Evolutionary conservation across 2,888 invertebrate species (phyloP).

Genomic region (Amphipyra tragopoginis): DNA sequence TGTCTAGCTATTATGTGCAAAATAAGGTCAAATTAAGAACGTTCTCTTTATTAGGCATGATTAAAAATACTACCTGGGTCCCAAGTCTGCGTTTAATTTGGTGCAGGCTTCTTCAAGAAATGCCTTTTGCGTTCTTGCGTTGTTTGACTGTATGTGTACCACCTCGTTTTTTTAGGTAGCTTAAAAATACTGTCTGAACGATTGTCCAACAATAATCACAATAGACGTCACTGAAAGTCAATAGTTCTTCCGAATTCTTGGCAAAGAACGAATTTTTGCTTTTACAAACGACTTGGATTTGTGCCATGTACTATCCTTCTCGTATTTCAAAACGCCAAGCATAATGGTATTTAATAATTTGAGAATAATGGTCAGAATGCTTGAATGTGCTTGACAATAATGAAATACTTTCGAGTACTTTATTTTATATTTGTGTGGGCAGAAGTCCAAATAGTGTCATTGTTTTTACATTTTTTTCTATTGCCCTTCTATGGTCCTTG

Average conservation of each 20-base stretch:
- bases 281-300: conserved; percentile 20
- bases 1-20: too few relatives aligned
- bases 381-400: conserved; percentile 9
- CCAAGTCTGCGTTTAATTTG: too few relatives aligned
- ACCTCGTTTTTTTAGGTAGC: too few relatives aligned
- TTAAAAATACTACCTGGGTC: too few relatives aligned
- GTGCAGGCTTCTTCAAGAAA: too few relatives aligned
- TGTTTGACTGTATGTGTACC: too few relatives aligned
- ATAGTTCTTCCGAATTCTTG: conserved; percentile 18
- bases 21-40: too few relatives aligned
- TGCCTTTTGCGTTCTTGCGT: too few relatives aligned
- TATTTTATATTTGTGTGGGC: conserved; percentile 7
- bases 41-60: too few relatives aligned
- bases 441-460: conserved; percentile 10
- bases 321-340: conserved; percentile 10
- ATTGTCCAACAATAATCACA: conserved; percentile 1
- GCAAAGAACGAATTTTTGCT: background rate
- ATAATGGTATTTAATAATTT: conserved; percentile 13
- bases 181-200: too few relatives aligned
- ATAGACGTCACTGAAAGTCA: conserved; percentile 2
- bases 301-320: conserved; percentile 19
- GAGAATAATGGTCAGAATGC: conserved; percentile 10
- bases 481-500: too few relatives aligned
- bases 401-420: background rate
- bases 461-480: too few relatives aligned